phyloP scores from a whole-genome alignment of 2,888 invertebrate genomes.

The Atethmia centrago region DNA sequence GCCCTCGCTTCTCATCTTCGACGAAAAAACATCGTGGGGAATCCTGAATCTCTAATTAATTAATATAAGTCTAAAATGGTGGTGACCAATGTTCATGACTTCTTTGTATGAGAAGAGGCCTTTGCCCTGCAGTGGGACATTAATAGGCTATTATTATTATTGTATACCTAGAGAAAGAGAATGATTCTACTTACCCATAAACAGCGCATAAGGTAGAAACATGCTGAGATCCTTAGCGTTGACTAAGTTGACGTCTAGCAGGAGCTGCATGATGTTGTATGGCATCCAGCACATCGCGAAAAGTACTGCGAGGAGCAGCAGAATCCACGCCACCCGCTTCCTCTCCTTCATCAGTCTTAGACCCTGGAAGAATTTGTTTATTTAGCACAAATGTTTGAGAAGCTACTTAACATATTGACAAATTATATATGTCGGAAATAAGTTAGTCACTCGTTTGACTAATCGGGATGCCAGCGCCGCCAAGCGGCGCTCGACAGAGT shows the following conservation, averaged over 20 bases:
- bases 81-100: neutral
- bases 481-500: no score
- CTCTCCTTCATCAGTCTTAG: constrained; percentile 92
- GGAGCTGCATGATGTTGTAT: constrained; percentile 92
- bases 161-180: neutral
- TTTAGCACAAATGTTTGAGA: constrained; percentile 1
- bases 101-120: neutral
- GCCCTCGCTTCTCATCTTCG: neutral
- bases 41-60: neutral
- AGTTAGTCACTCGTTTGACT: no score
- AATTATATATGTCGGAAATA: no score
- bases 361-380: constrained; percentile 81
- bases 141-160: neutral
- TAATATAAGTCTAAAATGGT: neutral
- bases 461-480: no score
- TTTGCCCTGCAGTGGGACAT: neutral
- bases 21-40: neutral
- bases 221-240: constrained; percentile 80
- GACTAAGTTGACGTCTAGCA: constrained; percentile 91
- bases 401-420: neutral
- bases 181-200: constrained; percentile 87
- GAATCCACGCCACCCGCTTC: constrained; percentile 94
- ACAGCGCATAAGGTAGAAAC: constrained; percentile 91
- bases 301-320: constrained; percentile 93
- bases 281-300: constrained; percentile 96